Evolutionary conservation across 1,140 invertebrate species (phyloP).

Genomic region (Drosophila rhopaloa): DNA sequence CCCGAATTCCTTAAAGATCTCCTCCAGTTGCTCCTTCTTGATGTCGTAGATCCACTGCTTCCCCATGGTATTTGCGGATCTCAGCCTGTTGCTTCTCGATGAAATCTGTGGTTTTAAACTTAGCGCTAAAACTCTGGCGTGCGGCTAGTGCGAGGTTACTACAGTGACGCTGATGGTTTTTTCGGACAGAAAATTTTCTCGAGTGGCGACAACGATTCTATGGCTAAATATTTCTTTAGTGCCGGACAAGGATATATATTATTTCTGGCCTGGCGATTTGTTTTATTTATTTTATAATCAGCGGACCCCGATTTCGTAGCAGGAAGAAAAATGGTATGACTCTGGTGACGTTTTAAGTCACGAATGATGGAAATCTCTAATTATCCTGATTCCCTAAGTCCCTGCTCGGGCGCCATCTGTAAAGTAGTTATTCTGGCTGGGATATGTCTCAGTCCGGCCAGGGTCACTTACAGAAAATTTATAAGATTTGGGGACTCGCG

Average conservation of each 20-base stretch:
- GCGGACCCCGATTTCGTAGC: too few relatives aligned
- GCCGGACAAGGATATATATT: neutral
- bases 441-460: slow-evolving; percentile 1
- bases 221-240: neutral
- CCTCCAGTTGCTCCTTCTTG: neutral
- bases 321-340: too few relatives aligned
- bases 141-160: neutral
- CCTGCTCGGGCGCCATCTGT: neutral
- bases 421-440: neutral
- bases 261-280: too few relatives aligned
- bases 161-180: too few relatives aligned
- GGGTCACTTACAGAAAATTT: neutral
- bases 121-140: neutral
- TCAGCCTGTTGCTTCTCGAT: neutral
- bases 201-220: too few relatives aligned
- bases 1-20: neutral
- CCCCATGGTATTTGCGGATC: neutral
- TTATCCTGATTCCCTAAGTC: neutral
- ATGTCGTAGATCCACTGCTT: neutral
- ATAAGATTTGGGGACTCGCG: neutral
- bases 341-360: slow-evolving; percentile 1
- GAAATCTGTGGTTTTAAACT: neutral
- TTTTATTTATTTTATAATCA: too few relatives aligned
- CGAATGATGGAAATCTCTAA: neutral
- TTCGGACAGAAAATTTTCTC: neutral